These are phyloP conservation scores for Ceriagrion tenellum DNA, from an alignment of 2,888 invertebrate genomes.

Conservation along the genomic window DNA sequence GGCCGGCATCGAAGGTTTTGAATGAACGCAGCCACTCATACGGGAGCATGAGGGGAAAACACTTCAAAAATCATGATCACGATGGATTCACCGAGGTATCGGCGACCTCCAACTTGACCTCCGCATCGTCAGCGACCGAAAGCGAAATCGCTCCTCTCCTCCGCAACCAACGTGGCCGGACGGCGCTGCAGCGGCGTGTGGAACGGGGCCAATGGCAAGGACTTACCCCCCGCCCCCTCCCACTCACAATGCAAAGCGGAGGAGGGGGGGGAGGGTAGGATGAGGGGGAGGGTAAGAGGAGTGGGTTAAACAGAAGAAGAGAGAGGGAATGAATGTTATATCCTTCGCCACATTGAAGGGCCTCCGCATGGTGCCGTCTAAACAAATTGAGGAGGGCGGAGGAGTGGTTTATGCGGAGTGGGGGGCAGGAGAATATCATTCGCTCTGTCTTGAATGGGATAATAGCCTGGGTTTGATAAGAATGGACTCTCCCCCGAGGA, in stretches of 20 bases:
- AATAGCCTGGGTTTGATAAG: neutral
- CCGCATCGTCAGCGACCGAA: neutral
- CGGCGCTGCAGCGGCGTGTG: neutral
- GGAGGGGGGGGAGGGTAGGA: neutral
- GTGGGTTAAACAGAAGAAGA: neutral
- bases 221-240: neutral
- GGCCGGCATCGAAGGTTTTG: no score
- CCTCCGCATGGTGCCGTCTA: neutral
- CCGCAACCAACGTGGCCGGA: neutral
- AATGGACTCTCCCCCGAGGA: neutral
- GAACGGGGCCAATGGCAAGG: conserved; percentile 1
- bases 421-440: neutral
- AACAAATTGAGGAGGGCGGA: neutral
- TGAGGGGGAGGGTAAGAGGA: no score
- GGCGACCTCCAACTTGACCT: conserved; percentile 25
- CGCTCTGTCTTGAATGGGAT: neutral
- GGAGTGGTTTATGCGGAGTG: neutral
- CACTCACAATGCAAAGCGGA: neutral
- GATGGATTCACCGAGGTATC: neutral
- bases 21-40: no score
- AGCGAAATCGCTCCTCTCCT: neutral
- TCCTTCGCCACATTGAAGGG: neutral
- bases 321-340: neutral
- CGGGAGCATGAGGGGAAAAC: no score
- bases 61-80: no score